Base-by-base conservation (phyloP, 2,797 vertebrate genomes). In the Anabacerthia variegaticeps region DNA sequence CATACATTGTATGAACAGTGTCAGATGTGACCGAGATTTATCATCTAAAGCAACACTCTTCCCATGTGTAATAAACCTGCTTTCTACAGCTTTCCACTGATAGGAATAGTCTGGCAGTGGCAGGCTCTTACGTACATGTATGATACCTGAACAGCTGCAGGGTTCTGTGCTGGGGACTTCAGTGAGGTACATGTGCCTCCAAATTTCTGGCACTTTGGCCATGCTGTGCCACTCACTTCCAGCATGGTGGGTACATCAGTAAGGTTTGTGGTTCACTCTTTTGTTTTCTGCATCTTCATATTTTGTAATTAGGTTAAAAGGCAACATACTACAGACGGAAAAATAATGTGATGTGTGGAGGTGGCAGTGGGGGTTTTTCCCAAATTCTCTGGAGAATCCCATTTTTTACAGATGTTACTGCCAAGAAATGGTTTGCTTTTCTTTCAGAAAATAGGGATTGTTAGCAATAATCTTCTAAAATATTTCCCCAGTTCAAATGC, bases 341-440 rank as follows among this genome's bases (percentile, higher is more conserved):
- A 85, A 91, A 82, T 66, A 91, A 85, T 27, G 58, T 88, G 72
- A 66, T 80, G 23, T 88, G 65, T 84, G 51, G 36, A 94, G 62
- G 43, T 94, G 76, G 73, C 39, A 71, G 51, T 18, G 78, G 36
- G 49, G 37, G 72, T 71, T 91, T 92, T 86, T 79, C 79, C 58
- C 79, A 86, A 88, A 75, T 86, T 44, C 86, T 86, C 92, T 85
- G 2, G 10, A 91, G 62, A 82, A 89, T 94, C 85, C 39, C 62
- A 46, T 94, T 93, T 96, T 85, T 95, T 85, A 92, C 36, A 88
- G 66, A 54, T 48, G 34, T 16, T 81, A 55, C 85, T 86, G 72
- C 79, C 93, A 96, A 95, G 55, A 91, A 93, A 68, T 26, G 88
- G 44, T 21, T 27, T 43, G 8, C 19, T 58, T 89, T 74, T 71